phyloP scores from a whole-genome alignment of 2,113 vertebrate genomes.

The Promerops cafer region DNA sequence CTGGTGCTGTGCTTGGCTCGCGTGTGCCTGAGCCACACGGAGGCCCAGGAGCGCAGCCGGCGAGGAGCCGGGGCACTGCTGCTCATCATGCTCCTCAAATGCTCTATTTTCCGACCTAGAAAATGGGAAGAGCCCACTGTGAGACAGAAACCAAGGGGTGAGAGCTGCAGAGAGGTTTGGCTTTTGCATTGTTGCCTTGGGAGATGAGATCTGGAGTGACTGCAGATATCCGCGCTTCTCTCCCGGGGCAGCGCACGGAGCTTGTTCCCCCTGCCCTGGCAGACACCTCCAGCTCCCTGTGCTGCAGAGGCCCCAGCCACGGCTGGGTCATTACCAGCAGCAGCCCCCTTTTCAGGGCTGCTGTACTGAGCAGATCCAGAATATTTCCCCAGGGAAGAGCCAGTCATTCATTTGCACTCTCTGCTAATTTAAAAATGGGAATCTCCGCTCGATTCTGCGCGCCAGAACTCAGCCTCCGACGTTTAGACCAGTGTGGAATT shows the following conservation, averaged over 20 bases:
- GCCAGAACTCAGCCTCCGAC: neutral
- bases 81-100: neutral
- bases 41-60: accelerated
- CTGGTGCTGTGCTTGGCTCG: neutral
- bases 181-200: neutral
- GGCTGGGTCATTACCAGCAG: neutral
- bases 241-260: neutral
- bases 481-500: neutral
- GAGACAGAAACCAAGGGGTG: neutral
- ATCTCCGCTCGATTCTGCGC: neutral
- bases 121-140: neutral
- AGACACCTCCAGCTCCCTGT: neutral
- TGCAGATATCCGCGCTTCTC: neutral
- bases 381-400: constrained; percentile 26
- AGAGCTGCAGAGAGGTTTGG: neutral
- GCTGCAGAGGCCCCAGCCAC: neutral
- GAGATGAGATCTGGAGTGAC: neutral
- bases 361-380: neutral
- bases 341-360: neutral
- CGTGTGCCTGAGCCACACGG: neutral
- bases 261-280: neutral
- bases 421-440: constrained; percentile 27
- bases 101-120: neutral
- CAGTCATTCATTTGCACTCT: neutral
- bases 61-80: neutral